A percentile compares a stretch with the other conserved stretches of the same genome.
These are phyloP conservation scores for Chrosomus eos DNA, from an alignment of 2,797 vertebrate genomes.

Conservation along the genomic window DNA sequence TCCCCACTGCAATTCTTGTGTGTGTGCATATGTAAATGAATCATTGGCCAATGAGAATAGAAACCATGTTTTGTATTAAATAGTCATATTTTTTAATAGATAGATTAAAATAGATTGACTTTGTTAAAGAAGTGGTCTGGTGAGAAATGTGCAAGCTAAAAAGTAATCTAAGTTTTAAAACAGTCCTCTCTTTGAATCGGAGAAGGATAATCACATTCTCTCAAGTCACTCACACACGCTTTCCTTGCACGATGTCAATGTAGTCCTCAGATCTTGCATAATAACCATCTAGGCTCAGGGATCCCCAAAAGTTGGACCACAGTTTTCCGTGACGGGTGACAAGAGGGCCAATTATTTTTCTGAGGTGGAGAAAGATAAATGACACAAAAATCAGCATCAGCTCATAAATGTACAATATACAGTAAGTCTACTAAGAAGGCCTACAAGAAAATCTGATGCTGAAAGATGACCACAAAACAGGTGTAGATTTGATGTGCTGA, in stretches of 20 bases:
- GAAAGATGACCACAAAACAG: background rate
- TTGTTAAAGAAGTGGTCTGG: background rate
- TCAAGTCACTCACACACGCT: slow-evolving; percentile 87
- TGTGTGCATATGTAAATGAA: background rate
- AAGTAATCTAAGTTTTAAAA: background rate
- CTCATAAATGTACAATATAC: background rate
- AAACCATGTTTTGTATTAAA: background rate
- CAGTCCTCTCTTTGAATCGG: background rate
- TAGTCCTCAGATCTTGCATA: slow-evolving; percentile 98
- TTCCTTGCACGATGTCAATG: slow-evolving; percentile 95
- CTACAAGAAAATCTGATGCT: background rate
- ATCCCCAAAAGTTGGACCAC: slow-evolving; percentile 99
- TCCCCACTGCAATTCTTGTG: too few species aligned
- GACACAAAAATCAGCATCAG: slow-evolving; percentile 21
- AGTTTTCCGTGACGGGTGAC: slow-evolving; percentile 94
- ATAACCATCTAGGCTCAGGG: slow-evolving; percentile 93
- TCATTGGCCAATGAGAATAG: background rate
- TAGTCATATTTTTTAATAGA: background rate
- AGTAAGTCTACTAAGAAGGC: background rate
- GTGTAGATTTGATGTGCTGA: background rate
- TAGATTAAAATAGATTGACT: background rate
- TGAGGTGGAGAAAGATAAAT: slow-evolving; percentile 69
- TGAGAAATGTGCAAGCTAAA: background rate
- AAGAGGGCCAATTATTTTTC: slow-evolving; percentile 94
- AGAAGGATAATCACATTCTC: background rate